Base-by-base conservation (phyloP, 2,888 invertebrate species). In the Cheilosia vulpina region DNA sequence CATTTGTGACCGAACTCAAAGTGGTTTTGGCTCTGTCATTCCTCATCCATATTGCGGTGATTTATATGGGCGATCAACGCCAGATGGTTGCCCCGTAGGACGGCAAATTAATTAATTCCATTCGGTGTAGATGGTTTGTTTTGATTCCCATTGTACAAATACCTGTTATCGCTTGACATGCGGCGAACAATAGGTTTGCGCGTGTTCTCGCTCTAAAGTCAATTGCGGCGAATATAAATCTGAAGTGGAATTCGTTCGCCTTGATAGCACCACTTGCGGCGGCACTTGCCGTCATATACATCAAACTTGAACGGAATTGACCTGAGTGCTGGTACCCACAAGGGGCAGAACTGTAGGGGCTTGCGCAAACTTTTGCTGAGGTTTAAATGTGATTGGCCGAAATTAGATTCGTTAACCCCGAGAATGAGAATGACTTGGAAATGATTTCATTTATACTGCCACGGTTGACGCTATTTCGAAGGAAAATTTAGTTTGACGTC, bases 91-190 rank as follows among this genome's bases (percentile, higher is more conserved):
- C 13, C 13, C 45, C 45, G 73, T 68, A 68, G 62, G 47, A 73
- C 69, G 58, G 63, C 52, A 11, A 79, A 79, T 75, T 79, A 79
- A 84, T 84, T 84, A 84, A 84, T 84, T 73, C 83, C 79, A 79
- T 84, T 83, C 72, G 68, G 47, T 66, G 60, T 83, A 43, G 63
- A 75, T 79, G 62, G 63, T 79, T 75, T 84, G 79, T 84, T 84
- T 79, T 79, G 79, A 83, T 83, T 79, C 52, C 38, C 68, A 75
- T 73, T 63, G 69, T 72, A 60, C 72, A 52, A 78, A 73, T 72
- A 68, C 15, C 72, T 78, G 62, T 69, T 78, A 73, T 73, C 68
- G 68, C 52, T 75, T 78, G 50, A 43, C 52, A 53, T 55, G 31
- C 17, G 21, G 31, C 21, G 38, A 60, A 77, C 77, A 82, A 77